phyloP scores from a whole-genome alignment of 2,888 invertebrate genomes.

The Lissocephala sabroskyi region DNA sequence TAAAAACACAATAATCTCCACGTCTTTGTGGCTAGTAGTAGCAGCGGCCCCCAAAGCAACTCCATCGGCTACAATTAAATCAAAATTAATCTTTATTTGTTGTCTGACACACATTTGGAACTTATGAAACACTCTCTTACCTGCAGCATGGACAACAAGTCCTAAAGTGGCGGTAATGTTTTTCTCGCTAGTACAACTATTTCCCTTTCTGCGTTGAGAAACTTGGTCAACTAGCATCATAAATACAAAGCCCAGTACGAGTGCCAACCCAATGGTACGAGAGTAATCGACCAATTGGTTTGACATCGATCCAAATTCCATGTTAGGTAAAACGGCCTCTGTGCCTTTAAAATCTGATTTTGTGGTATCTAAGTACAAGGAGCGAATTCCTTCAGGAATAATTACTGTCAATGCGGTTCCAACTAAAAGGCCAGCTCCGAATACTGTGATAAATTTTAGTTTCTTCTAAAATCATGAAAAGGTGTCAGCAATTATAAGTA shows the following conservation, averaged over 20 bases:
- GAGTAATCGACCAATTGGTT: conserved; percentile 61
- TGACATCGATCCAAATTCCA: too few relatives aligned
- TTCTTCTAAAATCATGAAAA: conserved; percentile 80
- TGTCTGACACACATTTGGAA: too few relatives aligned
- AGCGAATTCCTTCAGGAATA: conserved; percentile 98
- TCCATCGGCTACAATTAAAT: conserved; percentile 85
- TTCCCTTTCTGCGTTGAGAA: conserved; percentile 73
- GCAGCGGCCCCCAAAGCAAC: conserved; percentile 98
- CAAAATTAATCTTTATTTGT: too few relatives aligned
- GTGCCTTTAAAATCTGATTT: too few relatives aligned
- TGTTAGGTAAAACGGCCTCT: too few relatives aligned
- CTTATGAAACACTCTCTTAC: conserved; percentile 71
- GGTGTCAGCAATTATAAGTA: too few relatives aligned
- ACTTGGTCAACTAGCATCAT: conserved; percentile 97
- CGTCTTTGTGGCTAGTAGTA: conserved; percentile 94
- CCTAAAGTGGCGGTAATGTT: conserved; percentile 97
- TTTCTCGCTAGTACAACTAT: conserved; percentile 77
- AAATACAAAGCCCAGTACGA: conserved; percentile 95
- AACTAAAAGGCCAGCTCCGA: conserved; percentile 97
- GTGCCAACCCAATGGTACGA: conserved; percentile 85
- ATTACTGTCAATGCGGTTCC: conserved; percentile 98
- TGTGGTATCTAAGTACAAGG: conserved; percentile 77
- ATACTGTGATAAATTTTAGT: conserved; percentile 91
- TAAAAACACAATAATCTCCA: conserved; percentile 97
- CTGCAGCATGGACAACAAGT: conserved; percentile 97